A percentile compares a stretch with the other conserved stretches of the same genome.
Evolutionary conservation across 2,797 vertebrate species (phyloP).

Genomic region (Menidia menidia): DNA sequence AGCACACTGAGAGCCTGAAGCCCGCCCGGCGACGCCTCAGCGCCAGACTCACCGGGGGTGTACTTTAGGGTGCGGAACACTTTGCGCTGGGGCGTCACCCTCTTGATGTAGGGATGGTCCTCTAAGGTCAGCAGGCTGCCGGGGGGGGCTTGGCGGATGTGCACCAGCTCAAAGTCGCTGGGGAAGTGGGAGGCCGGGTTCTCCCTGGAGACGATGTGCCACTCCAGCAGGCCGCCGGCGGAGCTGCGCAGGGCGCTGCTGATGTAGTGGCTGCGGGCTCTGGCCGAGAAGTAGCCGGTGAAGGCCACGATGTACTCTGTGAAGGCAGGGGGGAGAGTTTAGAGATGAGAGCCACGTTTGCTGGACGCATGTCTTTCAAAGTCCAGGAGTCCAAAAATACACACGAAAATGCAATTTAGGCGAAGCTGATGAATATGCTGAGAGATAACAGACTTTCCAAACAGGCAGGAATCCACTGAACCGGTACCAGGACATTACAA

Average conservation of each 20-base stretch:
- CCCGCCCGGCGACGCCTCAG: background rate
- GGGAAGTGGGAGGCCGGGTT: constrained; percentile 97
- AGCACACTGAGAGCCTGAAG: background rate
- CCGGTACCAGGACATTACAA: background rate
- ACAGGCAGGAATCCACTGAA: background rate
- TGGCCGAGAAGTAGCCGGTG: constrained; percentile 96
- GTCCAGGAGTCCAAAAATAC: background rate
- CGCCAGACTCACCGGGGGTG: constrained; percentile 85
- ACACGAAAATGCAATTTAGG: background rate
- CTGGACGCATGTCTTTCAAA: no score
- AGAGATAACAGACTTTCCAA: no score
- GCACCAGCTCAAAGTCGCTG: constrained; percentile 97
- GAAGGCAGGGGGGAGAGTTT: background rate
- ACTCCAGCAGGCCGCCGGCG: constrained; percentile 74
- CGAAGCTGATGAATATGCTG: background rate
- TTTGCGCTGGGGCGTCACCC: constrained; percentile 94
- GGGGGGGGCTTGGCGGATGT: constrained; percentile 89
- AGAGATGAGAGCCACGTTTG: no score
- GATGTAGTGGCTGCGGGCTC: constrained; percentile 95
- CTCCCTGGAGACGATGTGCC: constrained; percentile 93
- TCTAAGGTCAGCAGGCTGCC: constrained; percentile 88
- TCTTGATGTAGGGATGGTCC: constrained; percentile 96
- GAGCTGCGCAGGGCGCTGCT: constrained; percentile 89
- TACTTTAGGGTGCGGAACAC: constrained; percentile 95
- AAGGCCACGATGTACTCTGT: constrained; percentile 97